Base-by-base conservation (phyloP, 2,113 vertebrate genomes). In the Salvator merianae region DNA sequence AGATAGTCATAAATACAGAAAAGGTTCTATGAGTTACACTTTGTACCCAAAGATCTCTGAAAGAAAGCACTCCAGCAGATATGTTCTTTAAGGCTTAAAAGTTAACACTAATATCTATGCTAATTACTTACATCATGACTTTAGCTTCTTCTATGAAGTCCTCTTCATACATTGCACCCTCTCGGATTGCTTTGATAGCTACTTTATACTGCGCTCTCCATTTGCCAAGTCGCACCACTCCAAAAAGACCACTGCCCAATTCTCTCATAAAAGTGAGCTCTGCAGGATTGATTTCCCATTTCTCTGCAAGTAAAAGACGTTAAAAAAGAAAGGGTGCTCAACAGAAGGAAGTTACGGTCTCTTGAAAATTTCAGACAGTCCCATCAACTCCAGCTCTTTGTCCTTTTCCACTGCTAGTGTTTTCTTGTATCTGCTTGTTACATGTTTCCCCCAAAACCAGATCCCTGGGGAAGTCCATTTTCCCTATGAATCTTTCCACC, bases 121-220 rank as follows among this genome's bases (percentile, higher is more conserved):
- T 0, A 2, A 1, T 8, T 77, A 93, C 97, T 96, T 88, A 99
- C 98, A 98, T 99, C 98, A 99, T 99, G 62, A 99, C 96, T 93
- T 98, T 98, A 66, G 98, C 98, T 95, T 99, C 98, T 84, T 99
- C 98, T 75, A 99, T 97, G 86, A 99, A 99, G 90, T 99, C 98
- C 88, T 99, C 98, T 90, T 99, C 98, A 5, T 95, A 97, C 99
- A 99, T 99, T 0, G 98, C 97, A 0, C 98, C 97, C 76, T 98
- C 97, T 8, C 96, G 95, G 77, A 99, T 98, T n/a, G 97, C 96
- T 91, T 99, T 99, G 92, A 99, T 99, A 68, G 99, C 99, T 36
- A 99, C 98, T 90, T 97, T 98, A 85, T 97, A 97, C 91, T 98
- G 96, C 0, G 96, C 96, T 65, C 98, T 95, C 98, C 98, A 99